Evolutionary conservation across 2,113 vertebrate genomes (phyloP).

Genomic region (Rostratula benghalensis): DNA sequence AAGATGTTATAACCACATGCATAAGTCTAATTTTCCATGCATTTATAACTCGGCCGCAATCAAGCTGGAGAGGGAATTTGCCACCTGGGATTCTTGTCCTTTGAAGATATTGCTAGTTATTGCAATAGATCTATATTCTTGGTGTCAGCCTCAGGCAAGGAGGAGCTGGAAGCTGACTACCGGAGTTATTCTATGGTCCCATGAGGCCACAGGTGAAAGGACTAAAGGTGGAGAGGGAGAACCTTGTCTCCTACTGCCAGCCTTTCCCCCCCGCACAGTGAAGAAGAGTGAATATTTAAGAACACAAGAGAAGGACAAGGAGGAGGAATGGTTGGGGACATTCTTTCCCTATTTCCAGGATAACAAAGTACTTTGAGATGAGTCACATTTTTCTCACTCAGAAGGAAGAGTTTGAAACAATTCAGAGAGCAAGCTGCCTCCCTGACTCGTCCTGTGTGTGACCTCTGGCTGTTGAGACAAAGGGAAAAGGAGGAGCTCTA

Average conservation of each 20-base stretch:
- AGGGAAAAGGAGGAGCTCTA: neutral
- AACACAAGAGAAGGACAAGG: neutral
- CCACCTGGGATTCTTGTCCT: slow-evolving; percentile 5
- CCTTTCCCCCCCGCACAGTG: neutral
- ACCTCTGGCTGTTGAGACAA: neutral
- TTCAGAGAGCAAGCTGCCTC: neutral
- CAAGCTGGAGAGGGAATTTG: slow-evolving; percentile 16
- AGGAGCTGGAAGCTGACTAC: neutral
- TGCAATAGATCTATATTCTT: neutral
- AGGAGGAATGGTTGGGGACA: neutral
- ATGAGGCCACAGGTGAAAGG: neutral
- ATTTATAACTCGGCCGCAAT: slow-evolving; percentile 23
- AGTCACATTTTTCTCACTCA: neutral
- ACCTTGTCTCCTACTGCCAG: neutral
- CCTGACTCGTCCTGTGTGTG: neutral
- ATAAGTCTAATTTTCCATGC: slow-evolving; percentile 1
- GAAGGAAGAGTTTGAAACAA: neutral
- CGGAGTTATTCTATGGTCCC: neutral
- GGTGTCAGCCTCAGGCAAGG: neutral
- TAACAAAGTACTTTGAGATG: neutral
- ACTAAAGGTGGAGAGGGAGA: neutral
- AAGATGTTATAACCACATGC: neutral
- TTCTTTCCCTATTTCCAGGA: neutral
- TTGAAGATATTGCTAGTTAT: slow-evolving; percentile 4
- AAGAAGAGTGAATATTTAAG: neutral